These are phyloP conservation scores for Cyclopterus lumpus DNA, from an alignment of 2,797 vertebrate species.

Conservation along the genomic window DNA sequence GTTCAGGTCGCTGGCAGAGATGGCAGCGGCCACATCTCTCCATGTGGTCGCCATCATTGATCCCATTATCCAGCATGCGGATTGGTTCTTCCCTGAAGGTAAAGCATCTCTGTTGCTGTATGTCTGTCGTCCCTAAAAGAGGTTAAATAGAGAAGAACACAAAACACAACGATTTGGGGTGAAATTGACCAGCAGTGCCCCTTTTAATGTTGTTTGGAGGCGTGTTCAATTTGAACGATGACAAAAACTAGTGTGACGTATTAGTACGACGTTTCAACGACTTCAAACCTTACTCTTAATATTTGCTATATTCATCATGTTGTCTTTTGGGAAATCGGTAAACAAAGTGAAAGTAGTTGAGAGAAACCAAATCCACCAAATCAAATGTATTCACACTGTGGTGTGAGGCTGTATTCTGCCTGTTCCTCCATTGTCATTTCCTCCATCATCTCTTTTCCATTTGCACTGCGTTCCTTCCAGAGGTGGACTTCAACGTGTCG, in stretches of 20 bases:
- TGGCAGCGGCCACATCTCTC: constrained; percentile 96
- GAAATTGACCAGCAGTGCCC: background rate
- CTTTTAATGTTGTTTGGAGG: background rate
- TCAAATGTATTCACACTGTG: background rate
- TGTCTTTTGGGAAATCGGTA: background rate
- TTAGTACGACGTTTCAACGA: background rate
- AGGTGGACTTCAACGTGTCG: constrained; percentile 97
- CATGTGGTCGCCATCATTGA: constrained; percentile 96
- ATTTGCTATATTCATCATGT: background rate
- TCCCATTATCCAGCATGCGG: constrained; percentile 94
- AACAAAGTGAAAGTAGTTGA: background rate
- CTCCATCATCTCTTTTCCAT: background rate
- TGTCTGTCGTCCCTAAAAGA: background rate
- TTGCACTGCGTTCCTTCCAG: constrained; percentile 68
- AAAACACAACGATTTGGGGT: background rate
- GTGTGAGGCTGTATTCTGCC: background rate
- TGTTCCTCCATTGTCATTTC: background rate
- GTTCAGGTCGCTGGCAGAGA: constrained; percentile 92
- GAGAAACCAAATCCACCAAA: background rate
- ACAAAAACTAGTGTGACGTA: too few species aligned
- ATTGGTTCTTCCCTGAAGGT: constrained; percentile 99
- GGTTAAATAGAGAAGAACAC: background rate
- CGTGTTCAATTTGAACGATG: background rate
- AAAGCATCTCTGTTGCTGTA: constrained; percentile 34
- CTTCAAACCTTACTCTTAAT: background rate